These are phyloP conservation scores for Apamea sordens DNA, from an alignment of 2,888 invertebrate genomes.

Conservation along the genomic window DNA sequence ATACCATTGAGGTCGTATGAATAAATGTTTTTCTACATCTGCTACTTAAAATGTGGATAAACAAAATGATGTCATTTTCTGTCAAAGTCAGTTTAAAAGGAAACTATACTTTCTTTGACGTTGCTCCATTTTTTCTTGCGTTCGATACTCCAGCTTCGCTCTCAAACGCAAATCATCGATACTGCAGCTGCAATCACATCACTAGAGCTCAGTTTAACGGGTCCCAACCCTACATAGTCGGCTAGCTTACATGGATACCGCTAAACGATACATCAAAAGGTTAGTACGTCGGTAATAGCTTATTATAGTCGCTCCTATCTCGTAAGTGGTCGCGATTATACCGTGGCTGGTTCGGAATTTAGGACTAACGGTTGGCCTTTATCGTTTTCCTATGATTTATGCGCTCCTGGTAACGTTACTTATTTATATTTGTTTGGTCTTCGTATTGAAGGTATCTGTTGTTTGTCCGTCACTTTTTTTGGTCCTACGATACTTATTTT, in stretches of 20 bases:
- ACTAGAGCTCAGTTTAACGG: conserved; percentile 83
- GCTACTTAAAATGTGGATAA: background rate
- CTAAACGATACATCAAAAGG: conserved; percentile 88
- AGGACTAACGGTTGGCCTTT: conserved; percentile 79
- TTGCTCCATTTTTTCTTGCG: background rate
- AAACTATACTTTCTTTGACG: background rate
- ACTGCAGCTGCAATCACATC: conserved; percentile 64
- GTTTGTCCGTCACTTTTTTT: conserved; percentile 38
- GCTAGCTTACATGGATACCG: conserved; percentile 86
- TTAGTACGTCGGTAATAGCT: conserved; percentile 83
- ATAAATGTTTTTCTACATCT: background rate
- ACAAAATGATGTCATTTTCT: background rate
- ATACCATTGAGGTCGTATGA: background rate
- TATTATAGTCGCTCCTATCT: conserved; percentile 75
- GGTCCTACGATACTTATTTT: conserved; percentile 21
- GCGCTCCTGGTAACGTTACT: conserved; percentile 69
- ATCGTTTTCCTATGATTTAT: conserved; percentile 71
- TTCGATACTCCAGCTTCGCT: background rate
- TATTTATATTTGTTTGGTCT: conserved; percentile 61
- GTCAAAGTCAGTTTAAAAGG: background rate
- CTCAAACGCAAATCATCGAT: conserved; percentile 60
- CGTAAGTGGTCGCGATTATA: conserved; percentile 79
- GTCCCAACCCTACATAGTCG: conserved; percentile 83
- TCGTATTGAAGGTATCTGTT: conserved; percentile 28
- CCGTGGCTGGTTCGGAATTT: conserved; percentile 76